Percentiles rank a stretch among this genome's conserved stretches.
Evolutionary conservation across 30 jellyfish, hydroid and myxozoan species (phyloP).

Genomic region (Morbakka virulenta): DNA sequence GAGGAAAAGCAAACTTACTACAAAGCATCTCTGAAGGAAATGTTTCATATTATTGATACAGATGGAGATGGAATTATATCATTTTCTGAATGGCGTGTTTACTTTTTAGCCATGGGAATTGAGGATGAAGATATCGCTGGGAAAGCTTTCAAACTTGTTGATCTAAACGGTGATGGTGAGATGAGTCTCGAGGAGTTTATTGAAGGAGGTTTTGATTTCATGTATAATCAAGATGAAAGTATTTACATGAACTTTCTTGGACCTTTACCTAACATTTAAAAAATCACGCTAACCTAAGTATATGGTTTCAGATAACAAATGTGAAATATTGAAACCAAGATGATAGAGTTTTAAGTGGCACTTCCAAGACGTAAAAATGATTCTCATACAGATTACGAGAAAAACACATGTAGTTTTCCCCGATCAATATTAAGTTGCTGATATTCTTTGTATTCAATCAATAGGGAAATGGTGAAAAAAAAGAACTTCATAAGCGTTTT

Average conservation of each 20-base stretch:
- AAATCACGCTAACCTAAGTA: too few relatives aligned
- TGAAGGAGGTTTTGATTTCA: slow-evolving; percentile 47
- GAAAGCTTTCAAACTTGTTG: slow-evolving; percentile 44
- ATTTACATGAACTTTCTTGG: slow-evolving; percentile 32
- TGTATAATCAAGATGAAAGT: slow-evolving; percentile 54
- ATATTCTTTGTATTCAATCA: too few relatives aligned
- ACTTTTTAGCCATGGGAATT: slow-evolving; percentile 55
- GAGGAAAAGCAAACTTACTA: slow-evolving; percentile 41
- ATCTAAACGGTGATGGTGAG: slow-evolving; percentile 43
- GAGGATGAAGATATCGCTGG: slow-evolving; percentile 47
- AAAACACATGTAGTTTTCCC: too few relatives aligned
- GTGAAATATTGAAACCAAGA: too few relatives aligned
- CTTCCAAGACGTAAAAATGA: too few relatives aligned
- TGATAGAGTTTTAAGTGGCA: too few relatives aligned
- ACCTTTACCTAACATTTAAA: slow-evolving; percentile 25
- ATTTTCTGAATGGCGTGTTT: slow-evolving; percentile 52
- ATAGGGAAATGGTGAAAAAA: too few relatives aligned
- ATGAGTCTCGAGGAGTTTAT: slow-evolving; percentile 61
- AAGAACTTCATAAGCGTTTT: too few relatives aligned
- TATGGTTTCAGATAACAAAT: too few relatives aligned
- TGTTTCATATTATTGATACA: slow-evolving; percentile 50
- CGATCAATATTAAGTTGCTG: too few relatives aligned
- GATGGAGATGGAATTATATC: slow-evolving; percentile 59
- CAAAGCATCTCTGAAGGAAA: slow-evolving; percentile 45
- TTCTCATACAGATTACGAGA: too few relatives aligned